Evolutionary conservation across 2,797 vertebrate genomes (phyloP).

Genomic region (Sylvilagus floridanus): DNA sequence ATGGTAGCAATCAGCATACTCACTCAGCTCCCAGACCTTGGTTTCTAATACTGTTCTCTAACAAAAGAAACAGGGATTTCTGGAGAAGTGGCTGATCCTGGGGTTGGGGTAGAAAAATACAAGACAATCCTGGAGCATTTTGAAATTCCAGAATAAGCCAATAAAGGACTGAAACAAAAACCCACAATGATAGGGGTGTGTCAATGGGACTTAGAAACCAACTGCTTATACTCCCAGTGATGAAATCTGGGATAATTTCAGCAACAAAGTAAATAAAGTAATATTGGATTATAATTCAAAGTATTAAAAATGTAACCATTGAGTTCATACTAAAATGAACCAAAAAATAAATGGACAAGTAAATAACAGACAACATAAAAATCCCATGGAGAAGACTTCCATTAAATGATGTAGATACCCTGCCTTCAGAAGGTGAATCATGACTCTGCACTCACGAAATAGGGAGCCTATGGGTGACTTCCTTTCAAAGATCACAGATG

Average conservation of each 20-base stretch:
- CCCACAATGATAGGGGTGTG: background rate
- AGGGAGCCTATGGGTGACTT: background rate
- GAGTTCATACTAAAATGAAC: background rate
- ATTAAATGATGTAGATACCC: background rate
- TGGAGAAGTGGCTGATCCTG: background rate
- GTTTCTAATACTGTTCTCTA: background rate
- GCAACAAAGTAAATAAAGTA: background rate
- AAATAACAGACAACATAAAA: background rate
- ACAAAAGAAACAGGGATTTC: background rate
- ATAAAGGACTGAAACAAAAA: background rate
- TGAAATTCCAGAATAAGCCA: background rate
- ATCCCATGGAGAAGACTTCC: background rate
- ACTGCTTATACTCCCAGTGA: background rate
- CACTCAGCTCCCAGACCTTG: background rate
- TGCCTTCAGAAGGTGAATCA: too few relatives aligned
- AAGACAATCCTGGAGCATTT: background rate
- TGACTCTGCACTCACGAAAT: too few relatives aligned
- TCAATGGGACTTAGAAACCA: background rate
- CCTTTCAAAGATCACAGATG: background rate
- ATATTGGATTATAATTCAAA: background rate
- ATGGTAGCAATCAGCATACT: background rate
- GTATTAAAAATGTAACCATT: background rate
- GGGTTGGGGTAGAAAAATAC: background rate
- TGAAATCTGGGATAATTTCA: background rate
- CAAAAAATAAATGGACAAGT: background rate